These are phyloP conservation scores for Psammodynastes pulverulentus DNA, from an alignment of 2,113 vertebrate genomes.

Conservation along the genomic window DNA sequence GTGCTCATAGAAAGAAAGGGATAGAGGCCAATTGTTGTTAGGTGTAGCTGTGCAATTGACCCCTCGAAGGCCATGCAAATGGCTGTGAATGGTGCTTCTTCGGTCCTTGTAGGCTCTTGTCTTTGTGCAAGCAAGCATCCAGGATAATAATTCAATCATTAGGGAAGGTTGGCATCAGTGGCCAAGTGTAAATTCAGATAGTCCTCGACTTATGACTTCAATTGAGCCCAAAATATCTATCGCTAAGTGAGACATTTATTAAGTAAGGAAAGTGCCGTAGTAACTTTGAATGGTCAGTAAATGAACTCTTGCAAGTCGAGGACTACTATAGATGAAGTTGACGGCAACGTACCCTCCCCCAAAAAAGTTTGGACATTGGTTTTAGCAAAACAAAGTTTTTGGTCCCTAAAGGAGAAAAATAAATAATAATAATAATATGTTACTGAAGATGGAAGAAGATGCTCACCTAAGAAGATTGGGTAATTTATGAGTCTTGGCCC, in stretches of 20 bases:
- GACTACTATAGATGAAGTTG: too few relatives aligned
- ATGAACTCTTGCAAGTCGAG: too few relatives aligned
- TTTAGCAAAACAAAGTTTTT: neutral
- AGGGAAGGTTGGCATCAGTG: neutral
- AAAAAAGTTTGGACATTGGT: neutral
- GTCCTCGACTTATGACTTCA: too few relatives aligned
- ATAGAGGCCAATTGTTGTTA: neutral
- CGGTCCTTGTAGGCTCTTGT: neutral
- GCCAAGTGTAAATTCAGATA: neutral
- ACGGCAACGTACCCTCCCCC: neutral
- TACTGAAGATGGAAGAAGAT: neutral
- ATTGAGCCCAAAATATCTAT: too few relatives aligned
- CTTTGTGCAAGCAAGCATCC: neutral
- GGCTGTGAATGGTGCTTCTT: neutral
- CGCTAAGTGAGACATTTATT: too few relatives aligned
- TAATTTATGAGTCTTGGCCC: neutral
- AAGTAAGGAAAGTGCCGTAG: too few relatives aligned
- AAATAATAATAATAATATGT: too few relatives aligned
- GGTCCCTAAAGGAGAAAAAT: neutral
- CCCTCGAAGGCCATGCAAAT: neutral
- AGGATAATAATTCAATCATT: neutral
- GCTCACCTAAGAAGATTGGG: neutral
- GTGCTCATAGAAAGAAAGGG: neutral
- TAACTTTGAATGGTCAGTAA: too few relatives aligned
- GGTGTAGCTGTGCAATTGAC: too few relatives aligned